Conservation (phyloP, 2,113 vertebrate genomes). For the Xiphophorus couchianus region DNA sequence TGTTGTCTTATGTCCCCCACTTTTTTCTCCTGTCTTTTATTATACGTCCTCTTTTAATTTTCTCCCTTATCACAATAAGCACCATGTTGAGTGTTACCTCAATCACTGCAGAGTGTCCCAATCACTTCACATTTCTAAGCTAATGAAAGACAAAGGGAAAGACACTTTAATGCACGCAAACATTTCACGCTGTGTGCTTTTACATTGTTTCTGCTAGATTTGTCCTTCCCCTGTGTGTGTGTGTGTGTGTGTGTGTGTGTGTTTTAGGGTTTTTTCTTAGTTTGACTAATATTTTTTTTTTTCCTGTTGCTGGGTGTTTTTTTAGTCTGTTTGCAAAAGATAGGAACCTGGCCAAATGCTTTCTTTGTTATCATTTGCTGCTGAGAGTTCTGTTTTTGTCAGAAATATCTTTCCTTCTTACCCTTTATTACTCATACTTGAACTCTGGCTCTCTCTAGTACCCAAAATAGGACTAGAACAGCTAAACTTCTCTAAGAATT, state of each 20-base stretch:
- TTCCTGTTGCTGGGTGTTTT: constrained; percentile 30
- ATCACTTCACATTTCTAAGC: constrained; percentile 58
- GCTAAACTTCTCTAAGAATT: constrained; percentile 17
- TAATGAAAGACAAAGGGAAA: constrained; percentile 44
- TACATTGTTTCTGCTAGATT: constrained; percentile 10
- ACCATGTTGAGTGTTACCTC: constrained; percentile 35
- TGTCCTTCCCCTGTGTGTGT: constrained; percentile 27
- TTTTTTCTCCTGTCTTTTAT: background rate
- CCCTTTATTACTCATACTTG: constrained; percentile 22
- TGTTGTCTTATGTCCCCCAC: background rate
- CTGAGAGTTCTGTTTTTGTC: constrained; percentile 39
- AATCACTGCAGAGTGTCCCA: constrained; percentile 60
- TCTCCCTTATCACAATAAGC: constrained; percentile 17
- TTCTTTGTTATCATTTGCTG: constrained; percentile 30
- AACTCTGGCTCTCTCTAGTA: constrained; percentile 23
- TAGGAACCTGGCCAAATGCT: constrained; percentile 46
- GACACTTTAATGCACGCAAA: constrained; percentile 27
- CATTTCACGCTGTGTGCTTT: constrained; percentile 17
- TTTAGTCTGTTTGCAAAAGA: constrained; percentile 43
- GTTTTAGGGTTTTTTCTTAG: constrained; percentile 9
- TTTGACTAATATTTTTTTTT: constrained; percentile 41
- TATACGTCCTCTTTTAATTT: constrained; percentile 2
- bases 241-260: background rate
- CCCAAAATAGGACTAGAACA: constrained; percentile 19
- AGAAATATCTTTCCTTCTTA: constrained; percentile 8